Evolutionary conservation across 2,797 vertebrate genomes (phyloP).

Genomic region (Sebastes wilsoni): DNA sequence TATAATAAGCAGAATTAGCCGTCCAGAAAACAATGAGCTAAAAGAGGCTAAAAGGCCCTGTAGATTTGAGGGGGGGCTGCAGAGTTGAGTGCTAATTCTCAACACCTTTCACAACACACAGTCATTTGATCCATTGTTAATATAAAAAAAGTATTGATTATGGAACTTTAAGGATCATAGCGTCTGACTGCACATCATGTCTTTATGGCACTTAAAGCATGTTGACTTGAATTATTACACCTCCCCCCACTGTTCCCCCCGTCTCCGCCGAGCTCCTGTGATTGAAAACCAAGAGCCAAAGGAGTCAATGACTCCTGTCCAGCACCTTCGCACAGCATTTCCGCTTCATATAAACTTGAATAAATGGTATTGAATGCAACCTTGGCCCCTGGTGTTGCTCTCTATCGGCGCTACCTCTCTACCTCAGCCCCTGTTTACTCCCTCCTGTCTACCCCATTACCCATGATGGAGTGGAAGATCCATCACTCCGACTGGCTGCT

Average conservation of each 20-base stretch:
- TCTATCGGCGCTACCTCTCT: conserved; percentile 32
- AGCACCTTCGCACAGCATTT: conserved; percentile 51
- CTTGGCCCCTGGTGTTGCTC: conserved; percentile 55
- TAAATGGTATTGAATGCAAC: conserved; percentile 63
- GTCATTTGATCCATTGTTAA: conserved; percentile 6
- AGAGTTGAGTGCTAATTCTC: not conserved
- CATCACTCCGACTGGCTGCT: conserved; percentile 46
- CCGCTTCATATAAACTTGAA: conserved; percentile 63
- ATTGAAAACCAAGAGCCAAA: conserved; percentile 49
- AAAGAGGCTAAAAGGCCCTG: not conserved
- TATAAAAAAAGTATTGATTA: conserved; percentile 17
- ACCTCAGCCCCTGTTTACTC: conserved; percentile 44
- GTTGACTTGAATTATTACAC: conserved; percentile 19
- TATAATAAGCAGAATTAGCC: not conserved
- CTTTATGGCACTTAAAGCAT: conserved; percentile 15
- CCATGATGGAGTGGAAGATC: conserved; percentile 64
- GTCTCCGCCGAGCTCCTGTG: conserved; percentile 30
- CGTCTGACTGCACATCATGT: conserved; percentile 6
- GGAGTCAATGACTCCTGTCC: conserved; percentile 61
- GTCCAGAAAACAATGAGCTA: not conserved
- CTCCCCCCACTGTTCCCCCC: not conserved
- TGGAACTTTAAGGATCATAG: conserved; percentile 3
- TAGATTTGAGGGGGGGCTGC: not conserved
- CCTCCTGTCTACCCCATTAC: conserved; percentile 70
- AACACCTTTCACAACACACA: not conserved